A percentile compares a stretch with the other conserved stretches of the same genome.
Conservation (phyloP, 2,888 invertebrate genomes). For the Xestia rhomboidea region DNA sequence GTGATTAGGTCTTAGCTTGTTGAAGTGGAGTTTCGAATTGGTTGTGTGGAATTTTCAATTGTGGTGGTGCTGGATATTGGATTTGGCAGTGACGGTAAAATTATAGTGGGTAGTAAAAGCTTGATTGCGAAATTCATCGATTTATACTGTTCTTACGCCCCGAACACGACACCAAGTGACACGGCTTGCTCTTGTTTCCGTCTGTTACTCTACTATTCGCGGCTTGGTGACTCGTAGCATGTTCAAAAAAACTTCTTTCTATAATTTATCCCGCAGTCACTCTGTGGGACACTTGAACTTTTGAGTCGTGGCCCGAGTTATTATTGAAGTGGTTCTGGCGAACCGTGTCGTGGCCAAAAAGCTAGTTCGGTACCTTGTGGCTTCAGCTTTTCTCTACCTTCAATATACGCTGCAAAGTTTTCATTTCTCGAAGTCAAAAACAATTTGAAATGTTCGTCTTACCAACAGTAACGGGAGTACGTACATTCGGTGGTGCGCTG, state of each 20-base stretch:
- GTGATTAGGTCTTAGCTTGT: conserved; percentile 58
- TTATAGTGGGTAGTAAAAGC: not conserved
- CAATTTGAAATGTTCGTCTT: conserved; percentile 26
- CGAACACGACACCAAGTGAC: too few species aligned
- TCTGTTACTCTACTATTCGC: not conserved
- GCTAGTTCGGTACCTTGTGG: not conserved
- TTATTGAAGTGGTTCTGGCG: not conserved
- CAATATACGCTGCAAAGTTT: not conserved
- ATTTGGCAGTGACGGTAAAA: not conserved
- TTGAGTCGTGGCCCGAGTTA: not conserved
- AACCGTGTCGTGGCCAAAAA: not conserved
- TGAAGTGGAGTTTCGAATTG: conserved; percentile 36
- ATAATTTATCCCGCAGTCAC: not conserved
- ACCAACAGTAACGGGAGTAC: conserved; percentile 29
- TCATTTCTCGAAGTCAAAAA: not conserved
- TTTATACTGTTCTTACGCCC: not conserved
- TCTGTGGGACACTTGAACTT: not conserved
- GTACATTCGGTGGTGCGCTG: conserved; percentile 28
- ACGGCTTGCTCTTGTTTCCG: not conserved
- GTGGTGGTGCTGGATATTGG: not conserved
- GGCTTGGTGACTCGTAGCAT: not conserved
- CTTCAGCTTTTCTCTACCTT: not conserved
- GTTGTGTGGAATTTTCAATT: conserved; percentile 17
- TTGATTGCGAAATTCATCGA: not conserved
- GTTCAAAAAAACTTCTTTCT: not conserved